Base-by-base conservation (phyloP, 2,797 vertebrate genomes). In the Cossypha niveicapilla region DNA sequence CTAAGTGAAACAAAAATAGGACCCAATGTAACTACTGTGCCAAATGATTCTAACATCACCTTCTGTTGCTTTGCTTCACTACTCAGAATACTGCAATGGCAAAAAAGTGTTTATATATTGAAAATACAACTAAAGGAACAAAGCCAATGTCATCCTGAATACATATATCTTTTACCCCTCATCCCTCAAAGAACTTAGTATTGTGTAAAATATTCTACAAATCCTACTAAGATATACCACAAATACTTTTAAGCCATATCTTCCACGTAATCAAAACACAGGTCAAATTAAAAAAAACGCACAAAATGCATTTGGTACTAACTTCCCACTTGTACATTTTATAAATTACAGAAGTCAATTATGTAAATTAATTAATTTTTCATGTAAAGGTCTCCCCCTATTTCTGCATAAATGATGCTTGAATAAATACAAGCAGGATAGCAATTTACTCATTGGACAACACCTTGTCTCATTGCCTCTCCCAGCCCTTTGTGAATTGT, bases 1-100 rank as follows among this genome's bases (percentile, higher is more conserved):
- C 99, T 99, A 92, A 57, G 54, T 56, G 86, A 95, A 97, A 77
- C 70, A 77, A 65, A 94, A 73, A 97, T 34, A 94, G n/a, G 92
- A 88, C 14, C 9, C 45, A 79, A 41, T 15, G 30, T 79, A 77
- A 91, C n/a, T 81, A 10, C 51, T 78, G 37, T n/a, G 50, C 32
- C 70, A 94, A 86, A 88, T 56, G 0, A 81, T 56, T 74, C 88
- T 53, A 84, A 39, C 37, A 84, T 50, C n/a, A 83, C 11, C 5
- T 89, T 39, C 54, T 73, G 22, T 44, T 70, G 34, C 42, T 82
- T 76, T 80, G 48, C 35, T 83, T 85, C 42, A 51, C 13, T 71
- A 67, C 37, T 74, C 45, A 37, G 24, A 65, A 58, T 51, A 81
- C 9, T 37, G 17, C 17, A 53, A 86, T 27, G 23, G 30, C 44